These are phyloP conservation scores for Bradypodion ventrale DNA, from an alignment of 2,797 vertebrate species.

Conservation along the genomic window DNA sequence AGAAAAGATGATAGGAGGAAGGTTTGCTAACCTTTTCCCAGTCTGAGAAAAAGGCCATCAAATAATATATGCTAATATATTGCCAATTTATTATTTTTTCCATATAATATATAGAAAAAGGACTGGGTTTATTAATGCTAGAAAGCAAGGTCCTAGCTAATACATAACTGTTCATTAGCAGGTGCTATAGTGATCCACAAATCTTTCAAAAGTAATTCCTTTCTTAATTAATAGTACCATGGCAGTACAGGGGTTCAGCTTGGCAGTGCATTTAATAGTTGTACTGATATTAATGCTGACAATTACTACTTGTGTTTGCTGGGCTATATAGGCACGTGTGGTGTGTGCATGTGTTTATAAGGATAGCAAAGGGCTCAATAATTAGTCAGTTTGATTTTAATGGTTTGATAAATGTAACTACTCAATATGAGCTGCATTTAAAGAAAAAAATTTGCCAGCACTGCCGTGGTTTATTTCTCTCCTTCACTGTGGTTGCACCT, in stretches of 20 bases:
- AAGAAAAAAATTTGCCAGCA: background rate
- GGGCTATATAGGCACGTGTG: background rate
- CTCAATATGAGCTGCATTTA: background rate
- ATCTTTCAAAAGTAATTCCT: constrained; percentile 33
- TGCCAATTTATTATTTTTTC: too few species aligned
- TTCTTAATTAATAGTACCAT: constrained; percentile 32
- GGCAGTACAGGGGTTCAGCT: background rate
- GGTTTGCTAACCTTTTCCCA: background rate
- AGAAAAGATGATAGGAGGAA: background rate
- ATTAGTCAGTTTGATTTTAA: background rate
- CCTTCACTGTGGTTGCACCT: constrained; percentile 5
- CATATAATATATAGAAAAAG: background rate
- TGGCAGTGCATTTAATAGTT: constrained; percentile 2
- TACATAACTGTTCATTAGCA: constrained; percentile 6
- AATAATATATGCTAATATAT: too few species aligned
- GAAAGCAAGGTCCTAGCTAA: background rate
- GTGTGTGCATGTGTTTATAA: background rate
- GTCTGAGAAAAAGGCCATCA: background rate
- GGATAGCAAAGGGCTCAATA: background rate
- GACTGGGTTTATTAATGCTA: background rate
- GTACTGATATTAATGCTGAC: constrained; percentile 4
- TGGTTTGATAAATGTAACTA: background rate
- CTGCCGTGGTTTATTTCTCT: background rate
- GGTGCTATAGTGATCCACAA: constrained; percentile 10
- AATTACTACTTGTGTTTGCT: constrained; percentile 1